Evolutionary conservation across 2,113 vertebrate genomes (phyloP).

Genomic region (Lepisosteus osseus): DNA sequence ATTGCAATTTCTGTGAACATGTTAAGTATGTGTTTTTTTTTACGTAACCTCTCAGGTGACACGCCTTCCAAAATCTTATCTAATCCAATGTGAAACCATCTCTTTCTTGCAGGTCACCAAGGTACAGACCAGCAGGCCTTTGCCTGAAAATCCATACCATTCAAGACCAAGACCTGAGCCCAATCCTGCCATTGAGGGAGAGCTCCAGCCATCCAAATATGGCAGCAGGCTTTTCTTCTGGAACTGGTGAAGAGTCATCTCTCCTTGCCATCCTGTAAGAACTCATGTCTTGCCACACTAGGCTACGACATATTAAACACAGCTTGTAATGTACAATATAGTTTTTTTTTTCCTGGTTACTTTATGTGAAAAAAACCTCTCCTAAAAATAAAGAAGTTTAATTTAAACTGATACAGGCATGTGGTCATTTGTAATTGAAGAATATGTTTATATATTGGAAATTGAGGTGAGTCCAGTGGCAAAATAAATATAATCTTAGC

Average conservation of each 20-base stretch:
- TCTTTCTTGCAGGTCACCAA: slow-evolving; percentile 81
- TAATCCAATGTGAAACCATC: not conserved
- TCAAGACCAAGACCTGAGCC: slow-evolving; percentile 83
- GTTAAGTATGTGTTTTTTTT: not conserved
- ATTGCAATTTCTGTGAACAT: too few relatives aligned
- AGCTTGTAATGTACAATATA: slow-evolving; percentile 9
- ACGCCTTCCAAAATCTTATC: not conserved
- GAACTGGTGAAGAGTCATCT: slow-evolving; percentile 66
- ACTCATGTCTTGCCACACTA: slow-evolving; percentile 11
- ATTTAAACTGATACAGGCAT: slow-evolving; percentile 12
- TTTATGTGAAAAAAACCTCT: slow-evolving; percentile 23
- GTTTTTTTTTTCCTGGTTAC: slow-evolving; percentile 9
- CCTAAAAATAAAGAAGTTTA: slow-evolving; percentile 43
- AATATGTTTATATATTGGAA: too few relatives aligned
- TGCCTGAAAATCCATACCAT: slow-evolving; percentile 85
- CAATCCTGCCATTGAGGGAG: slow-evolving; percentile 67
- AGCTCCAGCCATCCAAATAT: slow-evolving; percentile 79
- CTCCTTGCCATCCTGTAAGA: not conserved
- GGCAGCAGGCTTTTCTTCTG: slow-evolving; percentile 88
- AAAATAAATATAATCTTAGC: too few relatives aligned
- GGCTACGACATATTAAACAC: not conserved
- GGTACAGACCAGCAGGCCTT: slow-evolving; percentile 82
- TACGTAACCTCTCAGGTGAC: too few relatives aligned
- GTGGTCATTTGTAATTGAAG: not conserved
- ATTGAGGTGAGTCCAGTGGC: too few relatives aligned